Percentiles rank a stretch among this genome's conserved stretches.
Evolutionary conservation across 2,113 vertebrate species (phyloP).

Genomic region (Heptranchias perlo): DNA sequence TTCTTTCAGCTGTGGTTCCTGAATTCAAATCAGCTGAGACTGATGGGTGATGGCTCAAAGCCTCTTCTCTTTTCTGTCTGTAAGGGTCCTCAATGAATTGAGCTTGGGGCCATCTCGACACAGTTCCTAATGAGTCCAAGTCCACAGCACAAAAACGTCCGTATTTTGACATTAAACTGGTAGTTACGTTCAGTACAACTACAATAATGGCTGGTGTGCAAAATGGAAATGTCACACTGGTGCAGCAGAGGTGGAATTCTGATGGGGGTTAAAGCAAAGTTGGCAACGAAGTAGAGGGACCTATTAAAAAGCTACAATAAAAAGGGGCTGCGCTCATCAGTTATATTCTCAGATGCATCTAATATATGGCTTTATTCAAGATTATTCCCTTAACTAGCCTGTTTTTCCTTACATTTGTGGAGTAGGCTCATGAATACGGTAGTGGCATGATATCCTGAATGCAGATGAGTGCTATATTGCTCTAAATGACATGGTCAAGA

Average conservation of each 20-base stretch:
- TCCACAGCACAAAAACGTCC: constrained; percentile 17
- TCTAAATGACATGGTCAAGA: background rate
- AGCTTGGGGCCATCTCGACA: background rate
- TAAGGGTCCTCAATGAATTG: background rate
- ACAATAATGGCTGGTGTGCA: background rate
- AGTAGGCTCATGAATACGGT: background rate
- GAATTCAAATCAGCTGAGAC: constrained; percentile 1
- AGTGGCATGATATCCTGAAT: background rate
- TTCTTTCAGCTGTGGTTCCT: background rate
- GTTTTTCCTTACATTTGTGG: background rate
- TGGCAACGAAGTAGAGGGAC: background rate
- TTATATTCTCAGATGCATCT: background rate
- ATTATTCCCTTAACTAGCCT: background rate
- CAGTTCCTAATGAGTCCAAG: constrained; percentile 21
- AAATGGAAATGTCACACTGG: background rate
- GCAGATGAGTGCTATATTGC: background rate
- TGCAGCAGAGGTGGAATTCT: background rate
- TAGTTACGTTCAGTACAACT: background rate
- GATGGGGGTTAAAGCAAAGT: background rate
- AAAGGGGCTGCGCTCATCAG: background rate
- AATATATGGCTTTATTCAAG: background rate
- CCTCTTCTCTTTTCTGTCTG: background rate
- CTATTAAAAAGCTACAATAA: background rate
- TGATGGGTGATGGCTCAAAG: background rate
- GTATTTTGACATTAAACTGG: constrained; percentile 27